phyloP scores from a whole-genome alignment of 2,113 vertebrate genomes.

The Coryphaenoides rupestris region DNA sequence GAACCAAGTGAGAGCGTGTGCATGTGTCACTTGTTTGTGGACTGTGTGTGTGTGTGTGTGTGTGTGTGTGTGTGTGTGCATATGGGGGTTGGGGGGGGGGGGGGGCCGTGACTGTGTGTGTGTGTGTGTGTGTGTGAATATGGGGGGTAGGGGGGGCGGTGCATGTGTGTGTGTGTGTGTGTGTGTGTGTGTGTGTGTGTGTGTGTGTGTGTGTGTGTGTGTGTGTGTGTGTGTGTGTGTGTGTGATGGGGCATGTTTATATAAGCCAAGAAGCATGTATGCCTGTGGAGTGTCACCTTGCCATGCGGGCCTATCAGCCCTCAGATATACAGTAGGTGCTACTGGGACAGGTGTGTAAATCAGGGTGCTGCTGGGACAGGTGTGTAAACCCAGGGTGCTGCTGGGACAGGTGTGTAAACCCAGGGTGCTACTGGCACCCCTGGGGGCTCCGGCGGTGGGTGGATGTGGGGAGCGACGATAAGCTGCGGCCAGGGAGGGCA shows the following conservation, averaged over 20 bases:
- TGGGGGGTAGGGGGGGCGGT: too few relatives aligned
- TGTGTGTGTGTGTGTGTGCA: too few relatives aligned
- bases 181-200: neutral
- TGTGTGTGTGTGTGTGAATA: neutral
- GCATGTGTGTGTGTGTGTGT: slow-evolving; percentile 2
- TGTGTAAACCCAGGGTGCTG: slow-evolving; percentile 14
- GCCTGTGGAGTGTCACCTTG: slow-evolving; percentile 41
- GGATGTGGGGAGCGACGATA: slow-evolving; percentile 54
- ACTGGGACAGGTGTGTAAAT: slow-evolving; percentile 53
- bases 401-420: slow-evolving; percentile 47
- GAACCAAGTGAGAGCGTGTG: too few relatives aligned
- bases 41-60: too few relatives aligned
- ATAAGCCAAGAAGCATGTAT: slow-evolving; percentile 56
- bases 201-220: slow-evolving; percentile 3
- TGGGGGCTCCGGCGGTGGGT: slow-evolving; percentile 43
- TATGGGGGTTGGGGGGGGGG: too few relatives aligned
- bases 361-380: too few relatives aligned
- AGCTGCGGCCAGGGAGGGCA: slow-evolving; percentile 31
- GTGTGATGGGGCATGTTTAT: slow-evolving; percentile 37
- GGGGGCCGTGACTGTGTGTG: neutral
- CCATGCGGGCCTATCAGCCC: slow-evolving; percentile 62
- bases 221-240: slow-evolving; percentile 12
- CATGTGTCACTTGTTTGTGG: too few relatives aligned
- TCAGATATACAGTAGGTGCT: slow-evolving; percentile 41
- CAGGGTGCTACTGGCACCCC: slow-evolving; percentile 22